phyloP scores from a whole-genome alignment of 2,888 invertebrate species.

The Cryptocheilus praepositus region DNA sequence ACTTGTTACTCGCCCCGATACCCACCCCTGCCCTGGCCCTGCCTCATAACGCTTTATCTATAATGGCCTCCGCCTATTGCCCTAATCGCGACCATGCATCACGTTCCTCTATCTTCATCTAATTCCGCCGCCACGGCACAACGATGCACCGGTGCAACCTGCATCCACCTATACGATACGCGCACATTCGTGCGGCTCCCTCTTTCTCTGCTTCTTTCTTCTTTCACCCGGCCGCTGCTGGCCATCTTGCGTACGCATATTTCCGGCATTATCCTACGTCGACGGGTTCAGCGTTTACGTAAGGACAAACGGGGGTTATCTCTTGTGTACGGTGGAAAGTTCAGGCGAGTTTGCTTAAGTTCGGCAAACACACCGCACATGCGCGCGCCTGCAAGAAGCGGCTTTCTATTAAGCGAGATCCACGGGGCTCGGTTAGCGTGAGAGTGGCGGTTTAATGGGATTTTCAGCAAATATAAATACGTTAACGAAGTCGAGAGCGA shows the following conservation, averaged over 20 bases:
- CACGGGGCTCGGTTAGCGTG: no score
- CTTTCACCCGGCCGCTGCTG: no score
- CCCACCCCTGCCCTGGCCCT: not conserved
- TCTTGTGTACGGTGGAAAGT: conserved; percentile 10
- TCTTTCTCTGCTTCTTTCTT: no score
- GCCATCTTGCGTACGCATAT: conserved; percentile 2
- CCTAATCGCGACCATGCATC: conserved; percentile 44
- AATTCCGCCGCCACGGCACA: conserved; percentile 26
- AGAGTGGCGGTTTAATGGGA: no score
- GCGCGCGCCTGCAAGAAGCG: no score
- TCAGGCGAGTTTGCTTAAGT: conserved; percentile 12
- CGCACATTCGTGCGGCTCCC: not conserved
- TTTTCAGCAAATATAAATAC: no score
- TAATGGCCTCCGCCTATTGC: conserved; percentile 32
- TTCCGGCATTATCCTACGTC: conserved; percentile 14
- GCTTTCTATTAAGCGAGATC: no score
- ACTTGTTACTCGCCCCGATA: conserved; percentile 29
- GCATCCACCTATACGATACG: conserved; percentile 6
- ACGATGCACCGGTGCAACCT: conserved; percentile 5
- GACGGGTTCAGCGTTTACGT: conserved; percentile 3
- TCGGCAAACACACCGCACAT: no score
- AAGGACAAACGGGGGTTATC: conserved; percentile 13
- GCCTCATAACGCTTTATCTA: conserved; percentile 25
- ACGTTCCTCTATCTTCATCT: conserved; percentile 40
- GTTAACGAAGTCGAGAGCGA: no score